These are phyloP conservation scores for Campopleginae sp. DNA, from an alignment of 2,888 invertebrate genomes.

Conservation along the genomic window DNA sequence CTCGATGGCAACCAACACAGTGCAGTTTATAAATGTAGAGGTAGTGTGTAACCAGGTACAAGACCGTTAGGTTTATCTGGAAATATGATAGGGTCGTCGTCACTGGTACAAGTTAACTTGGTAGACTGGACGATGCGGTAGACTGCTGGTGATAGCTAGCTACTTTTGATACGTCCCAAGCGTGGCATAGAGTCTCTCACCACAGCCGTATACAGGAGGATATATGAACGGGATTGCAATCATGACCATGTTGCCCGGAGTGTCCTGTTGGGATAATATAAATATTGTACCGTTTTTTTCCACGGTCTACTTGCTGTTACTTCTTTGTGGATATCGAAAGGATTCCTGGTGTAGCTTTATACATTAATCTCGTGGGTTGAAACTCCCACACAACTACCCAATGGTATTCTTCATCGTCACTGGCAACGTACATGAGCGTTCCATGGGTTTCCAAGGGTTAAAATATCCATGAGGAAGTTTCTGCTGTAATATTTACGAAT, in stretches of 20 bases:
- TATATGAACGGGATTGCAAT: conserved; percentile 83
- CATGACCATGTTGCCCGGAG: conserved; percentile 82
- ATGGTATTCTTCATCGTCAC: background rate
- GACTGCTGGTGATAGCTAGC: conserved; percentile 70
- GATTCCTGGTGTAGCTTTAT: background rate
- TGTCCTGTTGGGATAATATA: conserved; percentile 83
- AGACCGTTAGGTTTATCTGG: conserved; percentile 78
- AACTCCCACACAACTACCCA: background rate
- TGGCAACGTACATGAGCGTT: background rate
- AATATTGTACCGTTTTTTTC: conserved; percentile 80
- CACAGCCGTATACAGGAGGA: conserved; percentile 79
- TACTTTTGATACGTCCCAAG: conserved; percentile 82
- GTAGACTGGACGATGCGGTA: conserved; percentile 66
- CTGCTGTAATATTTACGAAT: conserved; percentile 27
- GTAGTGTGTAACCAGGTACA: conserved; percentile 48
- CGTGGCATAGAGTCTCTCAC: conserved; percentile 78
- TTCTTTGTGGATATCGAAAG: conserved; percentile 17
- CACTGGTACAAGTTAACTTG: conserved; percentile 65
- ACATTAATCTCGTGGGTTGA: conserved; percentile 17
- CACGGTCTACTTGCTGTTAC: conserved; percentile 56
- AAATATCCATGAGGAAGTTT: background rate
- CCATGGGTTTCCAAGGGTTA: conserved; percentile 4
- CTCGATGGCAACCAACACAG: background rate
- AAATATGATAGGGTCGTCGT: conserved; percentile 79
- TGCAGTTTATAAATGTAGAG: conserved; percentile 29